These are phyloP conservation scores for Eulemur albifrons DNA, from an alignment of 2,797 vertebrate genomes.

Conservation along the genomic window DNA sequence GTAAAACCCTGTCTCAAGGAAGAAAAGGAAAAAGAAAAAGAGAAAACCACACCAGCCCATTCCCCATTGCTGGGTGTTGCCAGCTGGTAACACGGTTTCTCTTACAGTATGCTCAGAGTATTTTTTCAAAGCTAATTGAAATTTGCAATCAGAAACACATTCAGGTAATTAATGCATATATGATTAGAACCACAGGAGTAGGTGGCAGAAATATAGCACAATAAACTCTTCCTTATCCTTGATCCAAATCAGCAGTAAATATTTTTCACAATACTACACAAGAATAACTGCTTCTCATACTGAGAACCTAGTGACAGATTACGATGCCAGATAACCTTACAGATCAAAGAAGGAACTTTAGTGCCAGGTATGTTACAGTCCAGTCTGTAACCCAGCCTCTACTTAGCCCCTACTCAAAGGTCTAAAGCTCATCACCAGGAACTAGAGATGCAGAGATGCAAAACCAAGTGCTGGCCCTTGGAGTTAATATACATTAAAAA, in stretches of 20 bases:
- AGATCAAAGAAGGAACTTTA: not conserved
- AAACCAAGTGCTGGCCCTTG: not conserved
- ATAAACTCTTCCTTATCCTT: not conserved
- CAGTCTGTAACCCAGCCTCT: not conserved
- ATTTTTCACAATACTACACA: not conserved
- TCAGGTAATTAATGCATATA: not conserved
- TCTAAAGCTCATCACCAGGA: not conserved
- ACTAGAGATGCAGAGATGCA: not conserved
- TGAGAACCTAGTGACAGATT: not conserved
- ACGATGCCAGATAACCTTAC: not conserved
- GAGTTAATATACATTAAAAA: not conserved
- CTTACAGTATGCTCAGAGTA: not conserved
- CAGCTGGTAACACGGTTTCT: not conserved
- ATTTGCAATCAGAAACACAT: not conserved
- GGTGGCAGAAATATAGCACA: not conserved
- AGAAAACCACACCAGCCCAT: not conserved
- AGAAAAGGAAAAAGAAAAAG: not conserved
- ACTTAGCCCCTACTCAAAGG: not conserved
- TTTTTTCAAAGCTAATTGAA: not conserved
- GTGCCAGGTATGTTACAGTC: not conserved
- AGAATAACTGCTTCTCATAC: not conserved
- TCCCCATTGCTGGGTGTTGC: not conserved
- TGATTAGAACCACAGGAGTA: not conserved
- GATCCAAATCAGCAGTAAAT: not conserved
- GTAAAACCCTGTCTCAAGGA: not conserved